These are phyloP conservation scores for Saccopteryx leptura DNA, from an alignment of 2,113 vertebrate genomes.

Conservation along the genomic window DNA sequence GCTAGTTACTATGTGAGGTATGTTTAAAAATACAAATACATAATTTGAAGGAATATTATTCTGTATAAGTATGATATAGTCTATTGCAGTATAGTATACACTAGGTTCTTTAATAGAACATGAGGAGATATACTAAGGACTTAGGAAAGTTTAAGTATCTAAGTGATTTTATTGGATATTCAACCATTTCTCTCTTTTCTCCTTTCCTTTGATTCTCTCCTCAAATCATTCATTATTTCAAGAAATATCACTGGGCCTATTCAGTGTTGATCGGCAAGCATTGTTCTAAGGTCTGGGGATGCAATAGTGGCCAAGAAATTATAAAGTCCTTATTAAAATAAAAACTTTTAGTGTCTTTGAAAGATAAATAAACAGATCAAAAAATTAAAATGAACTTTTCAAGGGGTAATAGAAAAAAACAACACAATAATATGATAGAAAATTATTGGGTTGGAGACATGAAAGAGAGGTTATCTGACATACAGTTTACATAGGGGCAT, in stretches of 20 bases:
- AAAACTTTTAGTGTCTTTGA: background rate
- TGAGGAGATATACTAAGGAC: background rate
- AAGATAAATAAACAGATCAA: background rate
- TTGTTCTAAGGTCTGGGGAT: background rate
- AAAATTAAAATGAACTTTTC: background rate
- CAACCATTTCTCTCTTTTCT: background rate
- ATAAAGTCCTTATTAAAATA: background rate
- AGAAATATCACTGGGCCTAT: background rate
- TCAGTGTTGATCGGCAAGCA: background rate
- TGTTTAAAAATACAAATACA: background rate
- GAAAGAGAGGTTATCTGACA: background rate
- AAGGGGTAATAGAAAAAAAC: background rate
- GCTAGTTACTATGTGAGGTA: background rate
- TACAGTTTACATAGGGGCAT: background rate
- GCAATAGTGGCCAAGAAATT: background rate
- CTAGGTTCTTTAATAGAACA: background rate
- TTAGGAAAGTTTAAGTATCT: background rate
- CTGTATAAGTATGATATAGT: background rate
- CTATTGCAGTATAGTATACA: background rate
- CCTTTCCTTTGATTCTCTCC: background rate
- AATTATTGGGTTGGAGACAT: background rate
- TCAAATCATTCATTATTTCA: background rate
- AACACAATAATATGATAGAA: background rate
- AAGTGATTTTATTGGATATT: background rate
- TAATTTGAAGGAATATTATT: background rate